Evolutionary conservation across 2,113 vertebrate genomes (phyloP).

Genomic region (Cromileptes altivelis): DNA sequence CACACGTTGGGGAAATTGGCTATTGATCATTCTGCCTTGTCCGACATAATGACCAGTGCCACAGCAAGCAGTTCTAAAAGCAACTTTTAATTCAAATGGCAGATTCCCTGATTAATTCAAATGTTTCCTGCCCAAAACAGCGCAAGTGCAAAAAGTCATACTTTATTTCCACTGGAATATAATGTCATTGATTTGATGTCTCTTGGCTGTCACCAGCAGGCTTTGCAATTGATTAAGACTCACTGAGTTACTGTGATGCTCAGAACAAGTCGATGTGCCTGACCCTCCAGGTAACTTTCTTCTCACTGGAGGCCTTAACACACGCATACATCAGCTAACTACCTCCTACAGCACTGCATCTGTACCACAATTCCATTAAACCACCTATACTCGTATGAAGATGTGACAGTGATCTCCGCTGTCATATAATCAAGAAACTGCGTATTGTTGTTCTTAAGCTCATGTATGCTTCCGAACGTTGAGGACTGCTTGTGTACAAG

Average conservation of each 20-base stretch:
- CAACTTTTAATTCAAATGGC: constrained; percentile 52
- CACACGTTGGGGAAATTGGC: constrained; percentile 58
- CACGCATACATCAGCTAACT: constrained; percentile 33
- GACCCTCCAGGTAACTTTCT: constrained; percentile 40
- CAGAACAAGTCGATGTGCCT: constrained; percentile 49
- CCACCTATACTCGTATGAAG: constrained; percentile 21
- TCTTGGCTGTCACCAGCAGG: constrained; percentile 48
- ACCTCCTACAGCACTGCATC: constrained; percentile 26
- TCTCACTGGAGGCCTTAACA: constrained; percentile 42
- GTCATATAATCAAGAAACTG: constrained; percentile 35
- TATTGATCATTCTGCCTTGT: constrained; percentile 60
- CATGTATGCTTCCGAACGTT: constrained; percentile 1
- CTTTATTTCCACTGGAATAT: constrained; percentile 51
- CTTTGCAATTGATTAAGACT: constrained; percentile 63
- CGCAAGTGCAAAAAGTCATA: constrained; percentile 17
- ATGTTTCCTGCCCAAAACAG: constrained; percentile 45
- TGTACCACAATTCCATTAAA: constrained; percentile 26
- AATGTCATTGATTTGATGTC: constrained; percentile 64
- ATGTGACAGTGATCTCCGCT: constrained; percentile 24
- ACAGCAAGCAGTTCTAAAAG: constrained; percentile 10
- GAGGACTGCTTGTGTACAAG: constrained; percentile 28
- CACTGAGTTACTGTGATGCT: constrained; percentile 53
- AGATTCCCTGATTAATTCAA: constrained; percentile 52
- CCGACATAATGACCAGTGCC: constrained; percentile 31
- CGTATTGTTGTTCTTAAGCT: constrained; percentile 49